A percentile compares a stretch with the other conserved stretches of the same genome.
These are phyloP conservation scores for Pontoporia blainvillei DNA, from an alignment of 2,113 vertebrate genomes.

Conservation along the genomic window DNA sequence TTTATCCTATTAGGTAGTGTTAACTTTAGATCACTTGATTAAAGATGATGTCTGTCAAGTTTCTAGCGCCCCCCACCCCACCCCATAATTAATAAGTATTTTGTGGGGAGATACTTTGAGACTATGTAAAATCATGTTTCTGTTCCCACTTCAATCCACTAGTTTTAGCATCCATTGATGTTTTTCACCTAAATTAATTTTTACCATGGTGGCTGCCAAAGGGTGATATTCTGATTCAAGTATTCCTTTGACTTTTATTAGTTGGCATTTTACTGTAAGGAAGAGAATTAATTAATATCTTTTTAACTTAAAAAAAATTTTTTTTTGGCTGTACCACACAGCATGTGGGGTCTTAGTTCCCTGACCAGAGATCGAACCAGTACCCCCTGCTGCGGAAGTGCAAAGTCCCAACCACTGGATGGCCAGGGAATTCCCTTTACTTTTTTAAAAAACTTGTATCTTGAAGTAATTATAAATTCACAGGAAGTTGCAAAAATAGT, in stretches of 20 bases:
- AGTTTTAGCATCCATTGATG: not conserved
- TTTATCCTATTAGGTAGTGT: not conserved
- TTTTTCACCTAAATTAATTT: not conserved
- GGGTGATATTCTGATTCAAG: not conserved
- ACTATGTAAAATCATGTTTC: constrained; percentile 19
- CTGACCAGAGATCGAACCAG: not conserved
- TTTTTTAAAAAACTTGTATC: not conserved
- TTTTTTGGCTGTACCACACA: not conserved
- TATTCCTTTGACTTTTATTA: constrained; percentile 4
- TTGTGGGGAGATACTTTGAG: not conserved
- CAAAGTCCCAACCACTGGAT: not conserved
- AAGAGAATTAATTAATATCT: not conserved
- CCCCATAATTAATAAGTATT: not conserved
- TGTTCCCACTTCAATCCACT: not conserved
- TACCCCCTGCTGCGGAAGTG: not conserved
- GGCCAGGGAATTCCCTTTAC: not conserved
- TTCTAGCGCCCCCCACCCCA: not conserved
- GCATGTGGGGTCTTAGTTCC: not conserved
- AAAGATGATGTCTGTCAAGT: not conserved
- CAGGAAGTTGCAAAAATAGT: not conserved
- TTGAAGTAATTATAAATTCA: constrained; percentile 2
- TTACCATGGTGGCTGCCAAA: not conserved
- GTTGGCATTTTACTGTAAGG: not conserved
- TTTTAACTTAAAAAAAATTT: not conserved
- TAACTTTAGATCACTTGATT: not conserved